Evolutionary conservation across 2,113 vertebrate genomes (phyloP).

Genomic region (Xenopus laevis): DNA sequence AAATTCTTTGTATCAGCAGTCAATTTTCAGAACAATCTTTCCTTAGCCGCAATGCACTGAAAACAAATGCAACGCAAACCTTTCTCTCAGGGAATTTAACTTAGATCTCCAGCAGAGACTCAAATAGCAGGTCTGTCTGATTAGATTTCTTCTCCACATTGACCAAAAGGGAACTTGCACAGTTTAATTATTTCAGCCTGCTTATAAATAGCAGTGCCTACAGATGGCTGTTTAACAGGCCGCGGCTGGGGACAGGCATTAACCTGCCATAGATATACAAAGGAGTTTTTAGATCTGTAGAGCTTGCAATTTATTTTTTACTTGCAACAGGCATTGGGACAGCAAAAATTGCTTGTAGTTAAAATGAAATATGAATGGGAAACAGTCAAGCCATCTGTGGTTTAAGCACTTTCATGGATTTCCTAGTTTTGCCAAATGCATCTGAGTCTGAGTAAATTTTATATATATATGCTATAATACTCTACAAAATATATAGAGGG

Average conservation of each 20-base stretch:
- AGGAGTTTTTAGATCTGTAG: too few relatives aligned
- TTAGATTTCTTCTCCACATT: neutral
- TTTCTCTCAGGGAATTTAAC: neutral
- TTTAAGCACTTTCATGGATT: too few relatives aligned
- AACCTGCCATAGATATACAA: neutral
- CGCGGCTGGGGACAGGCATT: neutral
- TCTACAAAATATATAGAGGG: too few relatives aligned
- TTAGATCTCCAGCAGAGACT: neutral
- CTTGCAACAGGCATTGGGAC: too few relatives aligned
- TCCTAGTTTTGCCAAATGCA: too few relatives aligned
- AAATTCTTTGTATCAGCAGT: neutral
- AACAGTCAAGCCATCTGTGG: too few relatives aligned
- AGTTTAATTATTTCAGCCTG: neutral
- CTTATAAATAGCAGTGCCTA: neutral
- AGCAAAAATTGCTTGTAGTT: too few relatives aligned
- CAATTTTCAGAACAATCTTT: neutral
- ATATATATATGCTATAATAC: too few relatives aligned
- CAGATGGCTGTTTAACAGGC: neutral
- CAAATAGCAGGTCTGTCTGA: neutral
- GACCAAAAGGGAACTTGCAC: neutral
- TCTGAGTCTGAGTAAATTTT: too few relatives aligned
- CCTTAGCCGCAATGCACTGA: neutral
- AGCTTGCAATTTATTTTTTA: too few relatives aligned
- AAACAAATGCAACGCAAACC: neutral
- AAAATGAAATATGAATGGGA: too few relatives aligned